Evolutionary conservation across 2,797 vertebrate genomes (phyloP), one percentile per base, ranked within the genome.

Genomic region (Rhynchonycteris naso): DNA sequence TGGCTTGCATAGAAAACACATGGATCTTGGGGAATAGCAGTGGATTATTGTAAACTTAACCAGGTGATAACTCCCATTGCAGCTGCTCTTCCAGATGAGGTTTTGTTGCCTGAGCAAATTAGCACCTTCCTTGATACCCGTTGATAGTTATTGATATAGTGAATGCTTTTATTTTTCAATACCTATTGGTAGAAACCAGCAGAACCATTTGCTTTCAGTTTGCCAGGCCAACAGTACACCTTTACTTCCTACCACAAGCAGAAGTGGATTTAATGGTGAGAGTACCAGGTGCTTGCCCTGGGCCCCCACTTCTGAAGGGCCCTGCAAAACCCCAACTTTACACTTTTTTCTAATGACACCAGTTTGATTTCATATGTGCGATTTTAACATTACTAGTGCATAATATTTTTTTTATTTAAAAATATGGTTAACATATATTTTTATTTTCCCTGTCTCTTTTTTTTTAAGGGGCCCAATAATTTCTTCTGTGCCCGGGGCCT

Each of bases 151-250:
- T 28, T 83, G 24, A 72, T 54, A 92, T 2, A n/a, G 43, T 33
- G 56, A 91, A 69, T 69, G 61, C 26, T 16, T 59, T 54, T 81
- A 43, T 35, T 30, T 9, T 9, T 16, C 50, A 72, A 14, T 22
- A 11, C 33, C 63, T 93, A 12, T 79, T 71, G 50, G 15, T 47
- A 78, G 85, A 88, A 80, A 54, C 19, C 50, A 47, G 4, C 26
- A 30, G 58, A 94, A 89, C 30, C 54, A 43, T 75, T 90, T 82
- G 16, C 43, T 86, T 82, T 90, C 50, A 65, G n/a, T n/a, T 86
- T 54, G 18, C 13, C 35, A 75, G 74, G 33, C n/a, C 38, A 75
- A 47, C 47, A 76, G 5, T 56, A 69, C 9, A 65, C 66, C 21
- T 68, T 90, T 15, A 75, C n/a, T 59, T 80, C 26, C 8, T 65